Evolutionary conservation across 2,113 vertebrate species (phyloP).

Genomic region (Rutilus rutilus): DNA sequence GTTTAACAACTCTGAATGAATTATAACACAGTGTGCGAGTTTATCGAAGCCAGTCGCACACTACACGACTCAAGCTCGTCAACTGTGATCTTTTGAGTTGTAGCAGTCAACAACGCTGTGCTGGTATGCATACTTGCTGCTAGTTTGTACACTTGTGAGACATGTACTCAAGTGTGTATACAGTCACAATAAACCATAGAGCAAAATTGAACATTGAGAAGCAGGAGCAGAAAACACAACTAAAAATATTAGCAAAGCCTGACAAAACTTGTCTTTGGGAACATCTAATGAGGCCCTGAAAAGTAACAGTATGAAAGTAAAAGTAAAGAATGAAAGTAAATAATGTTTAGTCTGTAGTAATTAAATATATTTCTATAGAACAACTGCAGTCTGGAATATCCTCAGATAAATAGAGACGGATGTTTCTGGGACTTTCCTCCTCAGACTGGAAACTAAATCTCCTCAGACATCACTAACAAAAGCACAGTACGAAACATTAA

Average conservation of each 20-base stretch:
- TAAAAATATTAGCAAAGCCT: not conserved
- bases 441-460: not conserved
- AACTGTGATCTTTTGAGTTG: not conserved
- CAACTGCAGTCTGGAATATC: not conserved
- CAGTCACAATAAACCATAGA: not conserved
- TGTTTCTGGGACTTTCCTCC: not conserved
- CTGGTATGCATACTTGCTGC: not conserved
- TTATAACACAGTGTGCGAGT: not conserved
- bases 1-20: not conserved
- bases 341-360: not conserved
- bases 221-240: not conserved
- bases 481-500: constrained; percentile 16
- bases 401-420: not conserved
- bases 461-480: not conserved
- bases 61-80: not conserved
- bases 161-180: not conserved
- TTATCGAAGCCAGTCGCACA: not conserved
- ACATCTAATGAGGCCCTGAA: not conserved
- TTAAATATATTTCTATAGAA: not conserved
- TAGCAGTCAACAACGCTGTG: not conserved
- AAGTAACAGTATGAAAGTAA: not conserved
- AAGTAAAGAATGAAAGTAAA: not conserved
- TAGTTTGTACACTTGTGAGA: not conserved
- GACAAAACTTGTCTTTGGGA: not conserved
- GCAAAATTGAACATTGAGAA: not conserved